Base-by-base conservation (phyloP, 2,797 vertebrate species). In the Lepilemur ruficaudatus region DNA sequence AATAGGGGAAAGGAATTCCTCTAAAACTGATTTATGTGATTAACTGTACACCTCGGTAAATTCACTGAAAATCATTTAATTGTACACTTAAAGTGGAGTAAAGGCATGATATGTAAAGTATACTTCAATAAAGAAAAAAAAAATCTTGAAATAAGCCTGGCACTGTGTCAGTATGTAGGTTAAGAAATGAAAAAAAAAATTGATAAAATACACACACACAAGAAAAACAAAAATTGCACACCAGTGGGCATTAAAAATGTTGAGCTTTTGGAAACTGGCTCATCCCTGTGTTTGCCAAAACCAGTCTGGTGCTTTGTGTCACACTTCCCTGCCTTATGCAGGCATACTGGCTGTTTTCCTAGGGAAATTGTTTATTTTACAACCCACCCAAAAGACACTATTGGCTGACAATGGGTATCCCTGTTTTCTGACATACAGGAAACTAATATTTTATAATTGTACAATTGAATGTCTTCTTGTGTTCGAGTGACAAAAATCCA, bases 321-420 rank as follows among this genome's bases (percentile, higher is more conserved):
- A 96, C 97, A 97, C 95, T 97, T 95, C 91, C 87, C 96, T 97
- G 92, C 93, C 94, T 84, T 95, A 97, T 43, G 96, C 97, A 97
- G 94, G 95, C 96, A 95, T 79, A 59, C 75, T 98, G 97, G 97
- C 97, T 97, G 94, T 95, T 95, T 97, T 98, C 96, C 98, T 97
- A 85, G 93, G 95, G 92, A 97, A 97, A 91, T 73, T 97, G 86
- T 96, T 97, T 96, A 95, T 90, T 96, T 95, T 90, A 94, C 93
- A 94, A 93, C 28, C 75, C 57, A 83, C 80, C 91, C 93, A 2
- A 76, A 93, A 96, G 95, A 96, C 86, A 82, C 75, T 94, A 89
- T 91, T 96, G 95, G 92, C 87, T 95, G 95, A 96, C 89, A 82
- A 61, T 50, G 89, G 55, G 79, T 97, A 50, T 83, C 86, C 61